Evolutionary conservation across 2,888 invertebrate species (phyloP).

Genomic region (Lucinisca nassula): DNA sequence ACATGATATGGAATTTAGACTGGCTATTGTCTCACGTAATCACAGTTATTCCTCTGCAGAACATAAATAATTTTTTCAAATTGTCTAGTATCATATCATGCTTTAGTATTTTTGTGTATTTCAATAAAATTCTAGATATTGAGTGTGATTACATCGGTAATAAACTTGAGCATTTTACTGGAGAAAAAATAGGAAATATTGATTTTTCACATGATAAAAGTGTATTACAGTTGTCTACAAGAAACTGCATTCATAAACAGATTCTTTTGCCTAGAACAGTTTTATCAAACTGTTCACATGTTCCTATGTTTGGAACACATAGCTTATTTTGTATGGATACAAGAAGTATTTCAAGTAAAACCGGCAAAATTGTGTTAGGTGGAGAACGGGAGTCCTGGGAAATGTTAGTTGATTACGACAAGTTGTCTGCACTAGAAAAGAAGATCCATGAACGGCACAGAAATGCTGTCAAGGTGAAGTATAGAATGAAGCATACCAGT

Average conservation of each 20-base stretch:
- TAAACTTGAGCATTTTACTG: neutral
- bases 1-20: too few species aligned
- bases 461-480: conserved; percentile 71
- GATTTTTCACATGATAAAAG: neutral
- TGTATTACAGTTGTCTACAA: neutral
- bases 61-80: too few species aligned
- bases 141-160: neutral
- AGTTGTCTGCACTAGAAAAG: conserved; percentile 60
- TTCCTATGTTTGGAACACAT: neutral
- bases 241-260: neutral
- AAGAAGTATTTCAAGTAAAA: neutral
- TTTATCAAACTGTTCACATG: neutral
- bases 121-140: neutral
- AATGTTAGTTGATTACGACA: conserved; percentile 64
- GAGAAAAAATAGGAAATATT: neutral
- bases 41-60: too few species aligned
- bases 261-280: neutral
- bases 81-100: neutral
- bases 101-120: neutral
- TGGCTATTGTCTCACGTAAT: too few species aligned
- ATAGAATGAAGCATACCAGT: too few species aligned
- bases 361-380: neutral
- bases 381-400: conserved; percentile 67
- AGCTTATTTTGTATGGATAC: too few species aligned
- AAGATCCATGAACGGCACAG: conserved; percentile 69